Conservation (phyloP, 2,888 invertebrate genomes). For the Melinaea menophilus region DNA sequence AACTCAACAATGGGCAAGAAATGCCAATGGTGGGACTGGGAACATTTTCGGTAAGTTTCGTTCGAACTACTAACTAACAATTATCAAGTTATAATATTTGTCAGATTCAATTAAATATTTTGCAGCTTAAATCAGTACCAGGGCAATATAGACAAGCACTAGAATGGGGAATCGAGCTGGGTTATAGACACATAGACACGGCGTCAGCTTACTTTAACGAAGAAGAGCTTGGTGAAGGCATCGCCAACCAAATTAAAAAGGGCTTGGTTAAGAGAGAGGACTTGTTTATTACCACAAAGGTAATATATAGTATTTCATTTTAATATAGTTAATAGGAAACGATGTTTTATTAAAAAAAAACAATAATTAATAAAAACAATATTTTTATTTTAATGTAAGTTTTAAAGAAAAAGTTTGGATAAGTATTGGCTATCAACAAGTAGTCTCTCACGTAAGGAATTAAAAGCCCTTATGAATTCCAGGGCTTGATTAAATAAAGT, state of each 20-base stretch:
- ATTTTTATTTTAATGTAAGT: no score
- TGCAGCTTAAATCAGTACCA: slow-evolving; percentile 56
- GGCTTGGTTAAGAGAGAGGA: slow-evolving; percentile 70
- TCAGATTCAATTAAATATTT: background rate
- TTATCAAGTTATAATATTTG: no score
- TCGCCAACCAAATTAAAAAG: slow-evolving; percentile 66
- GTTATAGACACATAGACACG: slow-evolving; percentile 77
- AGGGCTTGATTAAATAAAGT: background rate
- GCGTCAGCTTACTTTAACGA: slow-evolving; percentile 73
- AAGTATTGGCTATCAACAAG: no score
- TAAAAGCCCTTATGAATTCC: background rate
- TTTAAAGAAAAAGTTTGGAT: no score
- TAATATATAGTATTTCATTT: slow-evolving; percentile 29
- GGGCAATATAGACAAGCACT: slow-evolving; percentile 63
- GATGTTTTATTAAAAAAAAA: no score
- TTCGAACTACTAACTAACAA: no score
- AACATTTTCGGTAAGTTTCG: slow-evolving; percentile 75
- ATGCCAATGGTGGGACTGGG: slow-evolving; percentile 83
- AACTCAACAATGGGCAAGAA: slow-evolving; percentile 71
- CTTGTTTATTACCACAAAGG: slow-evolving; percentile 78
- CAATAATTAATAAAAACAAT: no score
- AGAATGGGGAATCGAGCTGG: slow-evolving; percentile 68
- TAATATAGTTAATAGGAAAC: no score
- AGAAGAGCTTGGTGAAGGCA: slow-evolving; percentile 68
- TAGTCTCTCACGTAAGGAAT: no score